Evolutionary conservation across 2,888 invertebrate genomes (phyloP), one percentile per base, ranked within the genome.

Genomic region (Pseudococcus viburni): DNA sequence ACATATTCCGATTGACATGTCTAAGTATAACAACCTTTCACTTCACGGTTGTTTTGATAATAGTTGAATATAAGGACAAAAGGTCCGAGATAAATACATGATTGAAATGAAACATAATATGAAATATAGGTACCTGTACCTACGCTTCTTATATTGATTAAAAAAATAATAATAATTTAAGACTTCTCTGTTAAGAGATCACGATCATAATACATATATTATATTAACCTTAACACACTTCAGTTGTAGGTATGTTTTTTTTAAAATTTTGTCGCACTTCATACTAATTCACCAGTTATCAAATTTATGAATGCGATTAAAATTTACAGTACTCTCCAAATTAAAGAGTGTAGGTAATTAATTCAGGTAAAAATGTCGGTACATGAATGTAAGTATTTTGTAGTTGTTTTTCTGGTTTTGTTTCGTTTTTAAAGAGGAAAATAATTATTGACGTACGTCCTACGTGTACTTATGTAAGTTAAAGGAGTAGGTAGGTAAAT

Each of bases 151-250:
- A 83, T 26, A 83, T 83, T 15, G 26, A 7, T 83, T 42, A 42
- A 22, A 19, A 15, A 22, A n/a, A 26, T 42, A 80, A 33, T 33
- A 33, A 33, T 80, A 80, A 80, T 80, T 80, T 80, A 80, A 33
- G 33, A 80, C 80, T 80, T 80, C n/a, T 39, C 1, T 8, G 42
- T 80, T 42, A 39, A 26, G 80, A 42, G 80, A 80, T 80, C 42
- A 15, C 42, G n/a, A 80, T 80, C 9, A 33, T 8, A 9, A 26
- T 59, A 59, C 59, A 1, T 59, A n/a, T 19, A 22, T 33, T 73
- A 77, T 17, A 83, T 12, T 83, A 83, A 83, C 80, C 80, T 83
- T 83, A 83, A 83, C 80, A 83, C 17, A 83, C 80, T 83, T 83
- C 80, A 46, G 11, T 19, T 22, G 8, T 33, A 0, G 2, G 73